Conservation (phyloP, 2,113 vertebrate species). For the Corythaixoides concolor region DNA sequence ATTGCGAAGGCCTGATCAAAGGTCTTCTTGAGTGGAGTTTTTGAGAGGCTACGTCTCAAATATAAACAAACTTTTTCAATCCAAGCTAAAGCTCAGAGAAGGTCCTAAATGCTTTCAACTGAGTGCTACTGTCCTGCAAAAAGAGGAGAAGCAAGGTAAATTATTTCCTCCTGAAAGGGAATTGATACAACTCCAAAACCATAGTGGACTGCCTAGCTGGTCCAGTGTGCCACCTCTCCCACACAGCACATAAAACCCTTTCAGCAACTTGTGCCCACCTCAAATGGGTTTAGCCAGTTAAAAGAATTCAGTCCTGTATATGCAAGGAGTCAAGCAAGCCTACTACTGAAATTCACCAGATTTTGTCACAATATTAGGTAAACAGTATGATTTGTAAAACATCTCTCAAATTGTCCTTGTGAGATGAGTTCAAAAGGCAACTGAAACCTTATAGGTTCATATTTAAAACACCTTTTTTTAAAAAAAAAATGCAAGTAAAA, state of each 20-base stretch:
- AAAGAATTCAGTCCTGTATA: neutral
- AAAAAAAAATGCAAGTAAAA: neutral
- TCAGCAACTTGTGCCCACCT: neutral
- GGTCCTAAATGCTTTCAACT: neutral
- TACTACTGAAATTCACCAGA: neutral
- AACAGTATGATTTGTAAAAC: neutral
- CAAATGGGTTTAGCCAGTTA: neutral
- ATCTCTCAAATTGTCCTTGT: neutral
- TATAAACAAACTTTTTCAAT: neutral
- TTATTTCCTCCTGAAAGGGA: neutral
- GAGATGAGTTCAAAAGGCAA: neutral
- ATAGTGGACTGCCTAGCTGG: neutral
- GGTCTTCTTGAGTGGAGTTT: neutral
- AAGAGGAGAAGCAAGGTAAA: neutral
- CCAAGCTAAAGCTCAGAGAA: neutral
- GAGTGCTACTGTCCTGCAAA: neutral
- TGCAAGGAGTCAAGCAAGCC: neutral
- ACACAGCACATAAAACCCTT: accelerated
- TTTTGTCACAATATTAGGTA: neutral
- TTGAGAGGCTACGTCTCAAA: neutral
- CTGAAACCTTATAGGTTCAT: neutral
- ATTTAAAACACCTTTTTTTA: neutral
- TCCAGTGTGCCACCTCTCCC: neutral
- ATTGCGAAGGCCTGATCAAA: neutral
- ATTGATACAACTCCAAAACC: neutral